Conservation (phyloP, 2,113 vertebrate species). For the Dicerorhinus sumatrensis region DNA sequence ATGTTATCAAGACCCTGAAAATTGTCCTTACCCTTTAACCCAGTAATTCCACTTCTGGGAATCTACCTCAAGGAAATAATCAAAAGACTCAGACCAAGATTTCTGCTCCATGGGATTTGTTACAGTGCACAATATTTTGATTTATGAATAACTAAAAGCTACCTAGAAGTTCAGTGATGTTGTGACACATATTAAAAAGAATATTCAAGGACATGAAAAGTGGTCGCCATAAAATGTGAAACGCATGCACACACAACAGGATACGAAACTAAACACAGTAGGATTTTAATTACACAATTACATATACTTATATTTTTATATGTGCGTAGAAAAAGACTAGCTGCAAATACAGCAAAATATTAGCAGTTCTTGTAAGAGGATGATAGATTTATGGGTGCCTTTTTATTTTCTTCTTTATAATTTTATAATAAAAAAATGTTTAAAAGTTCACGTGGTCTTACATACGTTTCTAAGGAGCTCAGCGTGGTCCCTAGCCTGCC, state of each 20-base stretch:
- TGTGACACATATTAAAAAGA: neutral
- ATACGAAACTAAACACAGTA: neutral
- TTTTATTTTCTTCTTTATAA: constrained; percentile 43
- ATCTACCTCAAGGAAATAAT: constrained; percentile 60
- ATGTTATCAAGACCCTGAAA: constrained; percentile 79
- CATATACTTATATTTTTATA: neutral
- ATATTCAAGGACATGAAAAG: neutral
- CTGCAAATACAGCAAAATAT: constrained; percentile 1
- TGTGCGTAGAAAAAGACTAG: neutral
- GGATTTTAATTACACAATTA: neutral
- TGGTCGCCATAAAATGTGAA: neutral
- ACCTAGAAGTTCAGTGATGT: neutral
- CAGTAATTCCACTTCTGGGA: constrained; percentile 72
- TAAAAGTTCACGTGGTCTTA: neutral
- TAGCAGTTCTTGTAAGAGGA: neutral
- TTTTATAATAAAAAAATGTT: neutral
- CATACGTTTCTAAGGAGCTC: neutral
- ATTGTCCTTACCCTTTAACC: constrained; percentile 74
- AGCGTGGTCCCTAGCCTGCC: rapidly evolving
- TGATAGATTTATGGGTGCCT: neutral
- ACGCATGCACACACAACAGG: neutral
- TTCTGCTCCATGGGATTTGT: neutral
- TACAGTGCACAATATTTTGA: neutral
- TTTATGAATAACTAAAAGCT: neutral
- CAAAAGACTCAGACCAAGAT: constrained; percentile 40